phyloP scores from a whole-genome alignment of 1,140 invertebrate genomes.

The Orussus abietinus region DNA sequence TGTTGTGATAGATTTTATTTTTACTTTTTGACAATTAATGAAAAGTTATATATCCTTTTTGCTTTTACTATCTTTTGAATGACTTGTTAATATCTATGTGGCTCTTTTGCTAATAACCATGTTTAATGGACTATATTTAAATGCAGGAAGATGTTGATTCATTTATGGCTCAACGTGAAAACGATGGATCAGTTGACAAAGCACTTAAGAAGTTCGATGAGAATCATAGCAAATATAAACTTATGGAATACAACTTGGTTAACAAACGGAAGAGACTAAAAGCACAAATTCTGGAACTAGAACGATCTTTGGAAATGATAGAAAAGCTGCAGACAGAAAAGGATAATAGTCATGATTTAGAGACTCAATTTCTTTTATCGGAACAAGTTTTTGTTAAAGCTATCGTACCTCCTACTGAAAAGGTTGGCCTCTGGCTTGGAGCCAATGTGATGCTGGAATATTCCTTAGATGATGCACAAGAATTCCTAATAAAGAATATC shows the following conservation, averaged over 20 bases:
- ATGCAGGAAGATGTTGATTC: conserved; percentile 91
- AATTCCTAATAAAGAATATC: conserved; percentile 84
- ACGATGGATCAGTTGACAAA: conserved; percentile 73
- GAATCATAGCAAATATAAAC: conserved; percentile 93
- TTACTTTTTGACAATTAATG: conserved; percentile 8
- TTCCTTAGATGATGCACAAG: conserved; percentile 85
- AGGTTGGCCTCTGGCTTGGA: conserved; percentile 95
- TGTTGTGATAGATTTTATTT: too few relatives aligned
- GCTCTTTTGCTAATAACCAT: conserved; percentile 4
- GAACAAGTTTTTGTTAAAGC: conserved; percentile 93
- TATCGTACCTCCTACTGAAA: conserved; percentile 85
- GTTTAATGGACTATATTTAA: conserved; percentile 9
- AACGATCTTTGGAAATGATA: conserved; percentile 88
- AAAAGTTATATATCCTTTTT: conserved; percentile 7
- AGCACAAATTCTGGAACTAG: conserved; percentile 89
- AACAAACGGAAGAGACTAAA: conserved; percentile 80
- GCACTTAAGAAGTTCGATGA: conserved; percentile 85
- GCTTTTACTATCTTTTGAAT: conserved; percentile 1
- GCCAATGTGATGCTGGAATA: conserved; percentile 99
- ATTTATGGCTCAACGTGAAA: conserved; percentile 82
- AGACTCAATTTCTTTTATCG: conserved; percentile 90
- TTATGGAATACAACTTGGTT: conserved; percentile 89
- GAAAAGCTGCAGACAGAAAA: conserved; percentile 81
- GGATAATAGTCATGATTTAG: conserved; percentile 64
- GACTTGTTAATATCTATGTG: conserved; percentile 10